Base-by-base conservation (phyloP, 2,888 invertebrate genomes). In the Cetonia aurata region DNA sequence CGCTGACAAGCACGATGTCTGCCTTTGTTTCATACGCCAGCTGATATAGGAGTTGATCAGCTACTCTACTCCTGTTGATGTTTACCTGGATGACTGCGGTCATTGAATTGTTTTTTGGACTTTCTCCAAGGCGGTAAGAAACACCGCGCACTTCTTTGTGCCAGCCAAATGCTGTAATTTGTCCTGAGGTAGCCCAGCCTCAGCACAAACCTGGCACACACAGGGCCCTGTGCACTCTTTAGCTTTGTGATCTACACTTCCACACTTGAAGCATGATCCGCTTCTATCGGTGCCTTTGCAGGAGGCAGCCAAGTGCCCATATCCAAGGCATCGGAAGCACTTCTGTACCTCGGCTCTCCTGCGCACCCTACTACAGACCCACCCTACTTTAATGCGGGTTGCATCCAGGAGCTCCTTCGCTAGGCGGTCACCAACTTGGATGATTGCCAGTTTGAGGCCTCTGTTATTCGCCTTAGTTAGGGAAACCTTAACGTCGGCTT, bases 1-100 rank as follows among this genome's bases (percentile, higher is more conserved):
- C 59, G 31, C 59, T 59, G 25, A 59, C 33, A 1, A 59, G 1
- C 33, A n/a, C n/a, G n/a, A n/a, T n/a, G n/a, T n/a, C n/a, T n/a
- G n/a, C 37, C 6, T 4, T 6, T 1, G n/a, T 8, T 4, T 59
- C 59, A 6, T 12, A 13, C 15, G 12, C 15, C 33, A 59, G 41
- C 41, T 59, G 59, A 6, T 33, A 33, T 1, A 59, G 37, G 2
- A 59, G 37, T n/a, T 31, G 1, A n/a, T n/a, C n/a, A n/a, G n/a
- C n/a, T n/a, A n/a, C n/a, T n/a, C n/a, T n/a, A n/a, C n/a, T n/a
- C n/a, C 41, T 31, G 37, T 59, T n/a, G 4, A 59, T 37, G n/a
- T 59, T 59, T 1, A 41, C 15, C 37, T 59, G 59, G 13, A 59
- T 31, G 4, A 59, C 41, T 13, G 1, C 33, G 4, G 2, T 12